A percentile compares a stretch with the other conserved stretches of the same genome.
phyloP scores from a whole-genome alignment of 2,888 invertebrate species.

The Cheilosia soror region DNA sequence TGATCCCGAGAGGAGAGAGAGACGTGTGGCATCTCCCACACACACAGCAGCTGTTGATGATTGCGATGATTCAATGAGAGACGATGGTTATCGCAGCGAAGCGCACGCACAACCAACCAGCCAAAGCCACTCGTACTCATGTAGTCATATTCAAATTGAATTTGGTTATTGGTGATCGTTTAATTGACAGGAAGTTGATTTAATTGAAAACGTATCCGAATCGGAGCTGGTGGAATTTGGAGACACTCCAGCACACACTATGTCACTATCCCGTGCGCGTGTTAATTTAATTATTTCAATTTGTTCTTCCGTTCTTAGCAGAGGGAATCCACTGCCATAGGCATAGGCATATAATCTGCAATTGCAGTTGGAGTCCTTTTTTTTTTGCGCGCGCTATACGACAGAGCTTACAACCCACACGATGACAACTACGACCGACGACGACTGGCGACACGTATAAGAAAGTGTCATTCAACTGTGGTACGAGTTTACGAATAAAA shows the following conservation, averaged over 20 bases:
- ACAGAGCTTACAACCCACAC: constrained; percentile 25
- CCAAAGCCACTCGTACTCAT: not conserved
- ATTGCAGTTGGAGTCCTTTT: constrained; percentile 3
- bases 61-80: constrained; percentile 63
- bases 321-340: not conserved
- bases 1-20: constrained; percentile 41
- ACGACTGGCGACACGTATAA: constrained; percentile 23
- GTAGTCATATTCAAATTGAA: constrained; percentile 68
- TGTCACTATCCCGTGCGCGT: constrained; percentile 10
- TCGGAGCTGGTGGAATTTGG: constrained; percentile 25
- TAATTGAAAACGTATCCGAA: constrained; percentile 71
- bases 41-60: constrained; percentile 73
- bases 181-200: constrained; percentile 75
- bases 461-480: constrained; percentile 73
- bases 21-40: constrained; percentile 25
- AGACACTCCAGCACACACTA: constrained; percentile 34
- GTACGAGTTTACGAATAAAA: constrained; percentile 77
- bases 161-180: constrained; percentile 76
- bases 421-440: not conserved
- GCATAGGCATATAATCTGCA: not conserved
- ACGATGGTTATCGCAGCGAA: constrained; percentile 63
- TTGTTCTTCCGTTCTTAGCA: constrained; percentile 39
- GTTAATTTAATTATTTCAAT: constrained; percentile 68
- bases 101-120: constrained; percentile 54
- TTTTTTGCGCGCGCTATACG: constrained; percentile 1